Evolutionary conservation across 37 sponge, comb jelly and placozoan genomes (phyloP), one percentile per base, ranked within the genome.

Genomic region (Theonella swinhoei): DNA sequence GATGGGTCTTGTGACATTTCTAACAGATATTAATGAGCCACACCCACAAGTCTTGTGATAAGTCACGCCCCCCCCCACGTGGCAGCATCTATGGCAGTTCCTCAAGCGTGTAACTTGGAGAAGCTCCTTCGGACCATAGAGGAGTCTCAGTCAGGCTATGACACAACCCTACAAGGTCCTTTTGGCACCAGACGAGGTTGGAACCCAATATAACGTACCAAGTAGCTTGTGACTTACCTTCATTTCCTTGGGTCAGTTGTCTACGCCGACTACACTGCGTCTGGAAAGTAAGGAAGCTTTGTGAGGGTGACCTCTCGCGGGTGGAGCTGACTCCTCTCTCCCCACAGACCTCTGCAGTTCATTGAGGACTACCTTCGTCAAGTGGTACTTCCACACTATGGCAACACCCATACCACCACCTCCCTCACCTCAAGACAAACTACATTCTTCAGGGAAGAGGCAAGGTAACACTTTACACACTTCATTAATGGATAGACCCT

Each of bases 251-350:
- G 43, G 23, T 24, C 72, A 94, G 94, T 94, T 29, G 83, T 94
- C 58, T 96, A 96, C 47, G 69, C 92, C 26, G 97, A 96, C 84
- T 96, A 91, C 76, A 94, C 94, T 23, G 97, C 97, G 0, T 96
- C 97, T 42, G 97, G 94, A 34, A 85, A 82, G 95, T 94, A 64
- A 84, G 86, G 9, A 2, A 41, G 64, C 39, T 30, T 11, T 29
- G 19, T 24, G 19, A 17, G 14, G 5, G 4, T 4, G 19, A 22
- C 24, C 24, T 22, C 32, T 2, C 20, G 0, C 7, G 24, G 14
- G 17, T 33, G 24, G 22, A 29, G 42, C 66, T 5, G 28, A 17
- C 42, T 29, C 32, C 37, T 14, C 29, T 42, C 25, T 1, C 9
- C 9, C 24, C 39, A 9, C 58, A 91, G 95, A 64, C 37, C 88